phyloP scores from a whole-genome alignment of 2,797 vertebrate genomes.

The Pseudomugil gertrudae region DNA sequence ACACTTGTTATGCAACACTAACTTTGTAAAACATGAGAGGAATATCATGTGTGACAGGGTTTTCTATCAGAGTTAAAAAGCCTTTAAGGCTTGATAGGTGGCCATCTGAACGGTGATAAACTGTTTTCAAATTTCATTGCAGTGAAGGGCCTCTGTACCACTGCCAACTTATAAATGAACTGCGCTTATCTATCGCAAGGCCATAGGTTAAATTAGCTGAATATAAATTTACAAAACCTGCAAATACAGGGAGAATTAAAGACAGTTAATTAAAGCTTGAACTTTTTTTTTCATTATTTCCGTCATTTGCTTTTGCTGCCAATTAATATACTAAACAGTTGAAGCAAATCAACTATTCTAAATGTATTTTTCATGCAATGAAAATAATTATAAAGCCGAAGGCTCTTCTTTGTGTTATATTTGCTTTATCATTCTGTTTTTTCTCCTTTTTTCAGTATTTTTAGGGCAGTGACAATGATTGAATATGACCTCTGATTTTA shows the following conservation, averaged over 20 bases:
- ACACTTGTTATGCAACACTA: constrained; percentile 21
- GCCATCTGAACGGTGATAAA: constrained; percentile 12
- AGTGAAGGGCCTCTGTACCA: neutral
- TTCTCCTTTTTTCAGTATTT: neutral
- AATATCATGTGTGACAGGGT: constrained; percentile 6
- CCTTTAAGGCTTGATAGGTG: constrained; percentile 26
- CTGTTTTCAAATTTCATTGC: constrained; percentile 20
- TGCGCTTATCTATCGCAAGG: constrained; percentile 15
- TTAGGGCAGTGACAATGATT: constrained; percentile 17
- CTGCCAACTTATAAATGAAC: constrained; percentile 15
- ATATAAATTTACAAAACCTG: constrained; percentile 7
- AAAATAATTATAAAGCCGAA: neutral
- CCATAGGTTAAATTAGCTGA: constrained; percentile 5
- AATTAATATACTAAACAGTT: neutral
- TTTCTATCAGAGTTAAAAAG: constrained; percentile 35
- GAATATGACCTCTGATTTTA: constrained; percentile 57
- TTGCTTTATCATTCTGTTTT: neutral
- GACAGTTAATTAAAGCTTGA: constrained; percentile 19
- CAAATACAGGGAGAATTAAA: constrained; percentile 26
- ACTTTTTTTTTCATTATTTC: neutral
- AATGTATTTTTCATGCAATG: constrained; percentile 8
- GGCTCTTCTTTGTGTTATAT: neutral
- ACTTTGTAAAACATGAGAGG: constrained; percentile 29
- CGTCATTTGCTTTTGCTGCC: neutral
- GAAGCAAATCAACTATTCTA: neutral